Evolutionary conservation across 2,113 vertebrate species (phyloP), one percentile per base, ranked within the genome.

Genomic region (Egretta garzetta): DNA sequence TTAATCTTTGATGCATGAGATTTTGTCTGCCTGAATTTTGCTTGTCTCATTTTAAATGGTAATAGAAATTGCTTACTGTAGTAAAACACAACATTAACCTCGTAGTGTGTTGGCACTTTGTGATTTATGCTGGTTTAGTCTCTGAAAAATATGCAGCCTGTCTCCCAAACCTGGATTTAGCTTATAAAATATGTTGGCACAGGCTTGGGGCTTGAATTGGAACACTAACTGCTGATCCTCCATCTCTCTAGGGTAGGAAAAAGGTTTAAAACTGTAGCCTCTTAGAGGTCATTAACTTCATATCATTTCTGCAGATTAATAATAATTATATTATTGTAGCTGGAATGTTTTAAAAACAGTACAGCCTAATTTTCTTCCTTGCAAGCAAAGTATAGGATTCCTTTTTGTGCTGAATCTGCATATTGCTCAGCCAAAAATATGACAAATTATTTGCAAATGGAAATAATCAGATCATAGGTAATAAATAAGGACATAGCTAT

Each of bases 71-170:
- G 94, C 97, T 97, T 97, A 95, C 52, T 92, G 88, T 94, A 97
- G 92, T 97, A 95, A 97, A 98, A 96, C 91, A 96, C 92, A 95
- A 90, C 80, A 96, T 97, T 97, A 97, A 76, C 83, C 88, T 97
- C 74, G 75, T 88, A 95, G 95, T 82, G 87, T 94, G 74, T 86
- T 96, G 93, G 95, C 96, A 94, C 76, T 93, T 49, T 2, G 74
- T 96, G 97, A 97, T 96, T 94, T 90, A 93, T 97, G 71, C 64
- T 95, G 86, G 94, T 95, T 97, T 95, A 75, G 93, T 45, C 68
- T 96, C 84, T 96, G 88, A 97, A 84, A 96, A 84, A 96, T 79
- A 93, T 26, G 81, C 92, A 92, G 93, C 93, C 81, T 94, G 92
- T 71, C 91, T 94, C 93, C 81, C 81, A 96, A 84, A 96, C 88